Percentiles rank a stretch among this genome's conserved stretches.
These are phyloP conservation scores for Morpho helenor DNA, from an alignment of 2,888 invertebrate genomes.

Conservation along the genomic window DNA sequence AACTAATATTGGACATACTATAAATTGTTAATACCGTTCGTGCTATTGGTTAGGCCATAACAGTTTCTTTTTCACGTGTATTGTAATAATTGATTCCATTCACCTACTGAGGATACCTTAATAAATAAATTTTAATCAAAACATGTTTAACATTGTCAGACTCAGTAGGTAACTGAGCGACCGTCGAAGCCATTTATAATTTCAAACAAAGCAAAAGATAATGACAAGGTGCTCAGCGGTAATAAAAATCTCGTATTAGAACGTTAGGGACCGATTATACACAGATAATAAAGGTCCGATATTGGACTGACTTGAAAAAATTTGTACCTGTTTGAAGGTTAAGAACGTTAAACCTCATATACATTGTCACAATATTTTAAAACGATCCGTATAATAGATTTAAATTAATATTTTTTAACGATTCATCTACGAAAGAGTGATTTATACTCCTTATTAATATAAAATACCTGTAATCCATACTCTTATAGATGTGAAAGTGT, in stretches of 20 bases:
- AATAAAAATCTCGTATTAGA: conserved; percentile 47
- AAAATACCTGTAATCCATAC: no score
- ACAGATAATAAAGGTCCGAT: conserved; percentile 49
- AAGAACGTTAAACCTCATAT: conserved; percentile 8
- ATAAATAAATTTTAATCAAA: not conserved
- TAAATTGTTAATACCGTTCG: no score
- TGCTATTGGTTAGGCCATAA: no score
- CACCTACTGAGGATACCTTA: no score
- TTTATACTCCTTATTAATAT: no score
- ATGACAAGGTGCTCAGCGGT: conserved; percentile 16
- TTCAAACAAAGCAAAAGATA: conserved; percentile 23
- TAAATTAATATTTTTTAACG: no score
- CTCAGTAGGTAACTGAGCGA: not conserved
- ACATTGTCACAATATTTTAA: not conserved
- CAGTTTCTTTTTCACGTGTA: no score
- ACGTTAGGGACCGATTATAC: conserved; percentile 45
- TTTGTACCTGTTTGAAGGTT: conserved; percentile 69
- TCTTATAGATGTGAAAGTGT: no score
- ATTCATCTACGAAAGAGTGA: no score
- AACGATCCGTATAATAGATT: no score
- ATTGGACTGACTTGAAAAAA: conserved; percentile 51
- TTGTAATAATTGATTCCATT: no score
- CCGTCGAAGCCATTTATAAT: conserved; percentile 22
- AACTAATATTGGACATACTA: no score
- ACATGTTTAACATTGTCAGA: not conserved